These are phyloP conservation scores for Dermochelys coriacea DNA, from an alignment of 2,797 vertebrate genomes.

Conservation along the genomic window DNA sequence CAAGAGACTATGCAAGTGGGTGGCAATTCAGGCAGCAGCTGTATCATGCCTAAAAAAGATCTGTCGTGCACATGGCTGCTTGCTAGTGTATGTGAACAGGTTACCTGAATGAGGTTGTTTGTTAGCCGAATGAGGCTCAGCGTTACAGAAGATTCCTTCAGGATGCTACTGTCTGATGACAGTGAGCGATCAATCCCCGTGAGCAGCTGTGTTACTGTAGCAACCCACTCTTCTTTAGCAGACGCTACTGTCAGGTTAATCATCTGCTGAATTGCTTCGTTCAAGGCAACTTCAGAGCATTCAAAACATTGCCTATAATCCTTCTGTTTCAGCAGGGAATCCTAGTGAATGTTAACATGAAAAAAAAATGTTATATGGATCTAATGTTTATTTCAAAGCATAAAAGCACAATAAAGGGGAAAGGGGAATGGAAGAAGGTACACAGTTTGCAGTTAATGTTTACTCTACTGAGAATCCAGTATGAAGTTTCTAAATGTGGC, in stretches of 20 bases:
- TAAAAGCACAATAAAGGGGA: background rate
- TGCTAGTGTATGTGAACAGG: background rate
- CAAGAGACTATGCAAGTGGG: rapidly evolving
- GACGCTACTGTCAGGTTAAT: constrained; percentile 82
- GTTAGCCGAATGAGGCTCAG: constrained; percentile 89
- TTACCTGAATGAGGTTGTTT: constrained; percentile 95
- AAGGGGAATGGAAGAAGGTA: background rate
- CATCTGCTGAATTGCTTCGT: constrained; percentile 96
- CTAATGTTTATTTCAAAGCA: constrained; percentile 41
- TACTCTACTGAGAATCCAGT: background rate
- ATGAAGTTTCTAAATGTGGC: background rate
- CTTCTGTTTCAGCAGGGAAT: constrained; percentile 89
- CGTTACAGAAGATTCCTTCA: constrained; percentile 82
- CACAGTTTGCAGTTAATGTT: background rate
- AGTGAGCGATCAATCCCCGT: constrained; percentile 90
- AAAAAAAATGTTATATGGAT: background rate
- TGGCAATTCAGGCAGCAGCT: background rate
- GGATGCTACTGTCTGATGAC: constrained; percentile 81
- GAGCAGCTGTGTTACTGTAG: constrained; percentile 91
- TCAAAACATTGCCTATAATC: constrained; percentile 93
- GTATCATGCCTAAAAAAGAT: background rate
- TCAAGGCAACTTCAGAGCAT: constrained; percentile 91
- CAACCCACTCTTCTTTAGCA: constrained; percentile 95
- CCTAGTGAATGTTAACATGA: constrained; percentile 78
- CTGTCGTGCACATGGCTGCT: background rate